Evolutionary conservation across 2,888 invertebrate genomes (phyloP).

Genomic region (Hydrotaea cyrtoneurina): DNA sequence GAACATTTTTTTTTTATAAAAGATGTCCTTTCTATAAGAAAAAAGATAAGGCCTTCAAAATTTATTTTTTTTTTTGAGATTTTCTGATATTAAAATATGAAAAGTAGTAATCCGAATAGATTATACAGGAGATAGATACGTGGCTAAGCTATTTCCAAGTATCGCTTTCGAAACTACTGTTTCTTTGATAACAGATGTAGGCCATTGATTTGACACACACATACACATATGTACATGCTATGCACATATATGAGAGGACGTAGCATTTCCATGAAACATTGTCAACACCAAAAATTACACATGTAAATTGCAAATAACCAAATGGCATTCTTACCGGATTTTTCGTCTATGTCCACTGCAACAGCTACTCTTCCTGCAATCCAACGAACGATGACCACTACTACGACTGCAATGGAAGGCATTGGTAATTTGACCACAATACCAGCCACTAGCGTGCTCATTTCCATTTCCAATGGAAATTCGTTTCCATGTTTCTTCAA

Average conservation of each 20-base stretch:
- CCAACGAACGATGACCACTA: neutral
- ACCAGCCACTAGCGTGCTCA: neutral
- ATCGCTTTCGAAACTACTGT: no score
- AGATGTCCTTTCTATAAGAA: no score
- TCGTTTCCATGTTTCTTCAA: conserved; percentile 11
- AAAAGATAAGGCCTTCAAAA: no score
- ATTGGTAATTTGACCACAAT: conserved; percentile 16
- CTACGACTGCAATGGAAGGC: neutral
- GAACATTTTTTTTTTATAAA: no score
- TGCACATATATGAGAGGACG: neutral
- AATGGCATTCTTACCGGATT: conserved; percentile 49
- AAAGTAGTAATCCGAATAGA: neutral
- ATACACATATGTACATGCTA: conserved; percentile 58
- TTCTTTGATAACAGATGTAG: neutral
- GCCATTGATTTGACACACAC: conserved; percentile 60
- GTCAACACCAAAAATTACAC: conserved; percentile 74
- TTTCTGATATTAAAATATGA: no score
- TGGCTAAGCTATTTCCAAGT: neutral
- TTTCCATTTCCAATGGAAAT: conserved; percentile 31
- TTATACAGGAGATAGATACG: neutral
- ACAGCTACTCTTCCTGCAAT: neutral
- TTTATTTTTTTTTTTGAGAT: no score
- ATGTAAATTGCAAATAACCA: conserved; percentile 74
- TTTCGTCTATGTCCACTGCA: neutral
- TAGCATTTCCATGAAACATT: conserved; percentile 71